A percentile compares a stretch with the other conserved stretches of the same genome.
Evolutionary conservation across 2,797 vertebrate genomes (phyloP).

Genomic region (Microctenopoma steveboyesi): DNA sequence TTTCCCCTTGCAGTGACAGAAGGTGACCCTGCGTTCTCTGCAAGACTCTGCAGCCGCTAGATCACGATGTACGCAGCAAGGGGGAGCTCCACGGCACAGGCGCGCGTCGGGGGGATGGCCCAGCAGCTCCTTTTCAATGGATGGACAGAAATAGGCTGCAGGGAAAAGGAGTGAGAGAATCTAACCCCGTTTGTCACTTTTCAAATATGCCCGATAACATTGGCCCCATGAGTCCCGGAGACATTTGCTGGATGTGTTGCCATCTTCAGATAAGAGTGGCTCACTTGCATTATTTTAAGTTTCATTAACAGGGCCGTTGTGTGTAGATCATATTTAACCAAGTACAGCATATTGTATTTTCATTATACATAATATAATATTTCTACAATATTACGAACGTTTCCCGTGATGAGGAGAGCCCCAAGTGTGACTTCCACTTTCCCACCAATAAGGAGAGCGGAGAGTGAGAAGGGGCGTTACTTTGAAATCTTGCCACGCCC

Average conservation of each 20-base stretch:
- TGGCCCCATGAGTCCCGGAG: not conserved
- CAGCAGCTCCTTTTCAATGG: conserved; percentile 67
- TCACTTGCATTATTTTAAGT: not conserved
- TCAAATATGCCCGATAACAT: not conserved
- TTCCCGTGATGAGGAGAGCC: conserved; percentile 53
- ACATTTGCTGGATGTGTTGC: conserved; percentile 8
- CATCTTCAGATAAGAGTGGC: not conserved
- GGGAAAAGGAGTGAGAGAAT: conserved; percentile 6
- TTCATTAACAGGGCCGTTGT: not conserved
- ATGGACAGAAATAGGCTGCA: conserved; percentile 45
- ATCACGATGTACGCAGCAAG: conserved; percentile 82
- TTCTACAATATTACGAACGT: conserved; percentile 2
- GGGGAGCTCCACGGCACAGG: conserved; percentile 79
- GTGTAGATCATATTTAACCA: not conserved
- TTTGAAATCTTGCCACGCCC: conserved; percentile 47
- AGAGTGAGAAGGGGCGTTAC: conserved; percentile 33
- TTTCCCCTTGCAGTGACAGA: conserved; percentile 79
- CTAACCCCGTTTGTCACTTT: conserved; percentile 8
- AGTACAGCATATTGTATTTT: not conserved
- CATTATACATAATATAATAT: not conserved
- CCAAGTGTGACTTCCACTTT: conserved; percentile 53
- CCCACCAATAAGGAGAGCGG: conserved; percentile 59
- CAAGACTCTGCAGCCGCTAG: conserved; percentile 79
- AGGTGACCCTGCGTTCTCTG: conserved; percentile 84
- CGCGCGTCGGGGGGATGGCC: conserved; percentile 72